These are phyloP conservation scores for Apeltes quadracus DNA, from an alignment of 2,113 vertebrate genomes.

Conservation along the genomic window DNA sequence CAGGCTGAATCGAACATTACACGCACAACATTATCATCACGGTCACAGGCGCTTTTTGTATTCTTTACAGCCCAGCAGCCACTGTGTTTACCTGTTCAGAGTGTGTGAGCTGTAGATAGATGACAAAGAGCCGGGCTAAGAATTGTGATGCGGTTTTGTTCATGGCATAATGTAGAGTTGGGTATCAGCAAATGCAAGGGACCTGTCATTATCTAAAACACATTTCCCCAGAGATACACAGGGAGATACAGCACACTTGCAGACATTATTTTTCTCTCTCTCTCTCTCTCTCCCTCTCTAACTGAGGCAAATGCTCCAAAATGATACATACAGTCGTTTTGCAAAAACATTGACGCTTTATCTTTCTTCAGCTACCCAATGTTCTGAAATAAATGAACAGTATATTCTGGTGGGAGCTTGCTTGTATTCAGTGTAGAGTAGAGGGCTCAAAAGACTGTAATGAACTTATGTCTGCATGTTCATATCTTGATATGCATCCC, in stretches of 20 bases:
- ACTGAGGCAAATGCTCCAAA: slow-evolving; percentile 5
- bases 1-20: slow-evolving; percentile 24
- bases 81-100: slow-evolving; percentile 59
- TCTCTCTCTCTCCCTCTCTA: too few species aligned
- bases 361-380: slow-evolving; percentile 47
- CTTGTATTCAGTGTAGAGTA: slow-evolving; percentile 57
- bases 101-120: slow-evolving; percentile 58
- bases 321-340: slow-evolving; percentile 58
- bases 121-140: slow-evolving; percentile 58
- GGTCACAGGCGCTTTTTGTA: slow-evolving; percentile 50
- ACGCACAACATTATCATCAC: slow-evolving; percentile 36
- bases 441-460: slow-evolving; percentile 37
- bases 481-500: slow-evolving; percentile 5
- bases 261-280: slow-evolving; percentile 39
- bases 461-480: slow-evolving; percentile 31
- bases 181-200: slow-evolving; percentile 70
- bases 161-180: slow-evolving; percentile 61
- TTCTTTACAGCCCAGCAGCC: slow-evolving; percentile 42
- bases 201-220: slow-evolving; percentile 77
- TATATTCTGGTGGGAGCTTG: slow-evolving; percentile 54
- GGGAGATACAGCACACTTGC: slow-evolving; percentile 61
- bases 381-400: slow-evolving; percentile 58
- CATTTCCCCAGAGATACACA: slow-evolving; percentile 67
- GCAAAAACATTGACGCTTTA: slow-evolving; percentile 57
- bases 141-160: slow-evolving; percentile 70